These are phyloP conservation scores for Syngnathus scovelli DNA, from an alignment of 2,113 vertebrate genomes.

Conservation along the genomic window DNA sequence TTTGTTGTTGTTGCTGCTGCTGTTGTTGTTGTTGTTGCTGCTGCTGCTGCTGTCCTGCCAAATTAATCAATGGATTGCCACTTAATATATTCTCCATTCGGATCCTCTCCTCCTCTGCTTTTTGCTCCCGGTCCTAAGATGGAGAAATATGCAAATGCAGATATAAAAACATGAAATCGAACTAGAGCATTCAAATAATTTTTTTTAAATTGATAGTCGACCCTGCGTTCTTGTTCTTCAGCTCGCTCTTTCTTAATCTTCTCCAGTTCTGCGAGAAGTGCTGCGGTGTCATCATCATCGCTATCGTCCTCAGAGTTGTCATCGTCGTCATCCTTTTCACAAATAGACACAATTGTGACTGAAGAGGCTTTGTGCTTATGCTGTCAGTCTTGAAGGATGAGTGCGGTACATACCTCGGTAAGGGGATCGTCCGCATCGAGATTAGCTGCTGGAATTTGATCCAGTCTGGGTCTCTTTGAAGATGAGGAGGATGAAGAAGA, in stretches of 20 bases:
- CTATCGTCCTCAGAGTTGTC: slow-evolving; percentile 86
- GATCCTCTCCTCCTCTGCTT: slow-evolving; percentile 95
- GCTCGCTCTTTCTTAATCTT: slow-evolving; percentile 97
- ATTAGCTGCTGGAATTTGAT: slow-evolving; percentile 97
- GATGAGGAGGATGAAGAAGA: slow-evolving; percentile 74
- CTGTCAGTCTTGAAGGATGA: neutral
- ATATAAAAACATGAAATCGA: neutral
- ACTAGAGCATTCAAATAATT: neutral
- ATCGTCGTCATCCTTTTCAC: slow-evolving; percentile 75
- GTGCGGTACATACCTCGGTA: slow-evolving; percentile 85
- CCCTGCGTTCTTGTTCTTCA: slow-evolving; percentile 93
- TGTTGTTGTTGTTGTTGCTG: slow-evolving; percentile 59
- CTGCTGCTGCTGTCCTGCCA: slow-evolving; percentile 80
- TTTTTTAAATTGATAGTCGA: slow-evolving; percentile 49
- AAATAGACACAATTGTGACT: neutral
- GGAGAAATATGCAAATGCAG: neutral
- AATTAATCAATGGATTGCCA: slow-evolving; percentile 90
- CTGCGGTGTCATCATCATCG: slow-evolving; percentile 93
- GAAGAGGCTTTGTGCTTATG: neutral
- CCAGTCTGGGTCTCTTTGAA: slow-evolving; percentile 92
- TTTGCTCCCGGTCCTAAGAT: slow-evolving; percentile 91
- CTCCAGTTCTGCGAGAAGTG: slow-evolving; percentile 91
- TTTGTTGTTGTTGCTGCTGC: slow-evolving; percentile 30
- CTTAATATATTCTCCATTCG: slow-evolving; percentile 97
- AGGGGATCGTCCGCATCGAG: slow-evolving; percentile 95